Evolutionary conservation across 2,888 invertebrate species (phyloP).

Genomic region (Rhimphoctona megacephalus): DNA sequence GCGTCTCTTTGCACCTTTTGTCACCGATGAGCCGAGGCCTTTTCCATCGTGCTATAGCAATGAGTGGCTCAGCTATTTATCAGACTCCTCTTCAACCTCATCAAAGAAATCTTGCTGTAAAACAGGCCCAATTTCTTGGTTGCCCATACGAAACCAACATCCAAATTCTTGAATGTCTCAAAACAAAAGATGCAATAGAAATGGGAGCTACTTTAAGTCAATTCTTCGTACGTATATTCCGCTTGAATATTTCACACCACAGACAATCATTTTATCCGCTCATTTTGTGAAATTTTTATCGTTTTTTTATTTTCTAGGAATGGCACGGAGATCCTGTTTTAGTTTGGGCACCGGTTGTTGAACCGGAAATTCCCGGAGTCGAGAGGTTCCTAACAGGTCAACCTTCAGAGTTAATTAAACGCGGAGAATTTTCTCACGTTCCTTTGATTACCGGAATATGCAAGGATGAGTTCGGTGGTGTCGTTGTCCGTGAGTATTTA

Average conservation of each 20-base stretch:
- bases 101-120: conserved; percentile 87
- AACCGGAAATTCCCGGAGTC: conserved; percentile 88
- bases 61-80: conserved; percentile 88
- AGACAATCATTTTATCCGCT: background rate
- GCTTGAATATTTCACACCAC: background rate
- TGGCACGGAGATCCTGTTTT: conserved; percentile 86
- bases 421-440: conserved; percentile 87
- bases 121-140: conserved; percentile 87
- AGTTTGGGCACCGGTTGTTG: conserved; percentile 88
- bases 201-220: conserved; percentile 67
- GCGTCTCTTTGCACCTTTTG: conserved; percentile 83
- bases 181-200: conserved; percentile 82
- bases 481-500: conserved; percentile 86
- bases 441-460: conserved; percentile 89
- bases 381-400: conserved; percentile 88
- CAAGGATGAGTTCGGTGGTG: conserved; percentile 88
- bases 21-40: conserved; percentile 89
- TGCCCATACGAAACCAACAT: conserved; percentile 86
- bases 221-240: conserved; percentile 67
- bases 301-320: conserved; percentile 82
- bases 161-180: conserved; percentile 87
- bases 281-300: background rate
- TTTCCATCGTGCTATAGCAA: conserved; percentile 89
- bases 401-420: conserved; percentile 86
- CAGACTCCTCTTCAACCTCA: conserved; percentile 86